Conservation (phyloP, 1,140 invertebrate species). For the Meloidogyne exigua region DNA sequence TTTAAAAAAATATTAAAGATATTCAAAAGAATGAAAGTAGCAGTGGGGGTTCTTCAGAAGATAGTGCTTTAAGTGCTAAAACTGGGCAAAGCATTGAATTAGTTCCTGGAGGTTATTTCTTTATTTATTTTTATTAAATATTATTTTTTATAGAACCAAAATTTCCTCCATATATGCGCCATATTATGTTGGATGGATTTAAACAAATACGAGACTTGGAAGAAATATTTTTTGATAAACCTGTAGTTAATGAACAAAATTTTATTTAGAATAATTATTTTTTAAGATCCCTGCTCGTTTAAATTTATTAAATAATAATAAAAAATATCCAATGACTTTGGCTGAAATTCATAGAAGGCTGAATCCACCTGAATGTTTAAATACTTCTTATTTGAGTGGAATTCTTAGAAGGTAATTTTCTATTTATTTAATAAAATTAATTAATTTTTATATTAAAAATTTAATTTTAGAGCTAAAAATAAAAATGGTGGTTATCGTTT, state of each 20-base stretch:
- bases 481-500: slow-evolving; percentile 15
- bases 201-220: neutral
- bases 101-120: neutral
- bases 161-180: slow-evolving; percentile 11
- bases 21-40: slow-evolving; percentile 13
- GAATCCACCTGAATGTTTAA: slow-evolving; percentile 11
- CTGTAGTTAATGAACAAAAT: neutral
- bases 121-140: neutral
- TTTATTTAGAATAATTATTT: neutral
- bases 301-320: slow-evolving; percentile 15
- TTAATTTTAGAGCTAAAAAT: slow-evolving; percentile 16
- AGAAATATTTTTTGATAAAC: neutral
- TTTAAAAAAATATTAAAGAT: neutral
- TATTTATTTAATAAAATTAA: too few relatives aligned
- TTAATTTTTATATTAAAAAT: too few relatives aligned
- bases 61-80: slow-evolving; percentile 10
- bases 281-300: slow-evolving; percentile 15
- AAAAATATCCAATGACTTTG: slow-evolving; percentile 20
- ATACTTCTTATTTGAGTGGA: slow-evolving; percentile 27
- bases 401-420: slow-evolving; percentile 20
- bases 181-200: neutral
- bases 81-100: neutral
- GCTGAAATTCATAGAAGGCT: slow-evolving; percentile 19
- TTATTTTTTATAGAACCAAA: slow-evolving; percentile 10
- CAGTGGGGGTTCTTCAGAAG: slow-evolving; percentile 16